A percentile compares a stretch with the other conserved stretches of the same genome.
These are phyloP conservation scores for Mythimna lalbum DNA, from an alignment of 2,888 invertebrate genomes.

Conservation along the genomic window DNA sequence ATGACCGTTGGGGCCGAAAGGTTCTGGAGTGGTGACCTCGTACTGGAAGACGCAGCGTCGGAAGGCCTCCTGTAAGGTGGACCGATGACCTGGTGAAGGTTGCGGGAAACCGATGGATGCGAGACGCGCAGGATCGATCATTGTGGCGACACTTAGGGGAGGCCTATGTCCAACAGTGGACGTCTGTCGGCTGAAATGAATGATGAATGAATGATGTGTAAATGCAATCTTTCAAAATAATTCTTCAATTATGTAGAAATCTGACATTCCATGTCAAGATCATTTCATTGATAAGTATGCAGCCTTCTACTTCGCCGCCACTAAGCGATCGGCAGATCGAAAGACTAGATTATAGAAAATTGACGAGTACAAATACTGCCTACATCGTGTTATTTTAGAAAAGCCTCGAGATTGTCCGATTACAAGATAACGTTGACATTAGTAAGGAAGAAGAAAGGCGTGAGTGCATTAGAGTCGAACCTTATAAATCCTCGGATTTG, in stretches of 20 bases:
- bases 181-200: no score
- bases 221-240: constrained; percentile 16
- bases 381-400: neutral
- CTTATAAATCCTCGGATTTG: neutral
- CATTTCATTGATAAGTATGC: constrained; percentile 11
- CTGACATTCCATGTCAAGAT: neutral
- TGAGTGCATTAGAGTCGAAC: no score
- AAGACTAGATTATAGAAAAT: constrained; percentile 32
- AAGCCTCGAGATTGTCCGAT: constrained; percentile 4
- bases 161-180: no score
- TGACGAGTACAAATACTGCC: neutral
- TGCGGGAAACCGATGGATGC: no score
- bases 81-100: no score
- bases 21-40: no score
- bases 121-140: no score
- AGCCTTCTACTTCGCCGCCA: neutral
- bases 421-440: constrained; percentile 27
- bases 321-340: constrained; percentile 15
- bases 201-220: no score
- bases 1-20: no score
- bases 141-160: no score
- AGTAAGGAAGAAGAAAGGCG: neutral
- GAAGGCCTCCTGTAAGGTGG: no score
- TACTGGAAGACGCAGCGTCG: no score
- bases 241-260: neutral